A percentile compares a stretch with the other conserved stretches of the same genome.
Conservation (phyloP, 1,140 invertebrate genomes). For the Papilio glaucus region DNA sequence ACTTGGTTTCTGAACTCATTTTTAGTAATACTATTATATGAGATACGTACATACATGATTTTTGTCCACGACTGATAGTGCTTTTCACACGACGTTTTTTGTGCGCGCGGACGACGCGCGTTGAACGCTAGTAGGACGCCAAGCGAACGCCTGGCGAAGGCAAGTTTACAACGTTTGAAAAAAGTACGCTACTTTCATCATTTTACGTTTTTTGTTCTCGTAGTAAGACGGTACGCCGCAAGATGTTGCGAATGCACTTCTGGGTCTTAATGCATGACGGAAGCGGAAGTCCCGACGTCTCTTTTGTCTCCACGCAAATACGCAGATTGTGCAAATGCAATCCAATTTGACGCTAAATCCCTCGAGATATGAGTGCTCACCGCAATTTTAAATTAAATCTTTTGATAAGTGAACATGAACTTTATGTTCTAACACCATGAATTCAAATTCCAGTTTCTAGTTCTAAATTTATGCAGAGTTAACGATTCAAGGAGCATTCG, state of each 20-base stretch:
- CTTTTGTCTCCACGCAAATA: conserved; percentile 56
- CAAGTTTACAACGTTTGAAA: too few relatives aligned
- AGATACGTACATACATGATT: too few relatives aligned
- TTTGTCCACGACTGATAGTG: too few relatives aligned
- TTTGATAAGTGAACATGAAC: conserved; percentile 43
- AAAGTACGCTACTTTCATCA: too few relatives aligned
- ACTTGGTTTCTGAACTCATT: too few relatives aligned
- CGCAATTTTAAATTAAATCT: conserved; percentile 60
- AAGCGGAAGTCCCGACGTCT: conserved; percentile 19
- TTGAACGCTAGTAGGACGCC: too few relatives aligned
- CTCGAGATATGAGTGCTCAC: conserved; percentile 53
- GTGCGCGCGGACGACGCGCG: too few relatives aligned
- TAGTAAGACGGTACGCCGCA: not conserved
- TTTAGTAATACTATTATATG: too few relatives aligned
- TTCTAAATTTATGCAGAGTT: not conserved
- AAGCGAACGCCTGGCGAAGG: too few relatives aligned
- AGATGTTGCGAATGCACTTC: not conserved
- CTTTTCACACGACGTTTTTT: too few relatives aligned
- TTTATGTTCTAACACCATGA: conserved; percentile 34
- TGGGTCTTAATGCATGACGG: not conserved
- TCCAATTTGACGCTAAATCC: conserved; percentile 59
- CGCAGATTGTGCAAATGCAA: conserved; percentile 53
- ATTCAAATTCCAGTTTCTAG: conserved; percentile 34
- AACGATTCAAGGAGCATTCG: conserved; percentile 10
- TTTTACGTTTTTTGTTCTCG: too few relatives aligned